Evolutionary conservation across 2,797 vertebrate species (phyloP).

Genomic region (Pyrocephalus nanus): DNA sequence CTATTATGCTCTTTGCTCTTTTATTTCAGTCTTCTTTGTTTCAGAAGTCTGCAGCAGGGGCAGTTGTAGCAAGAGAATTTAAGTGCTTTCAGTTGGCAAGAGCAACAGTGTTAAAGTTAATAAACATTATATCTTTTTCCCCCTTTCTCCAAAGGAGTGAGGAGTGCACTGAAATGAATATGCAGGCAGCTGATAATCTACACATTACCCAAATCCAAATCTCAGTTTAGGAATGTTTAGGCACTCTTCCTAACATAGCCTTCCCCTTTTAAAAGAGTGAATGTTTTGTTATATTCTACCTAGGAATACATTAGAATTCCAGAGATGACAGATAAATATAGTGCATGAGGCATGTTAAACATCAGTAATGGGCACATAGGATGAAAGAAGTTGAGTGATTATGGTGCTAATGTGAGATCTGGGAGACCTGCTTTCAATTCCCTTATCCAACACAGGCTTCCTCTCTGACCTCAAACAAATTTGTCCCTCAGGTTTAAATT

Average conservation of each 20-base stretch:
- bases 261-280: slow-evolving; percentile 21
- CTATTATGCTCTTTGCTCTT: slow-evolving; percentile 8
- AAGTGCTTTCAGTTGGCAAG: slow-evolving; percentile 39
- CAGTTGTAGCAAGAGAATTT: slow-evolving; percentile 33
- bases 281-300: slow-evolving; percentile 38
- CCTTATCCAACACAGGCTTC: not conserved
- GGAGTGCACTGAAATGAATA: slow-evolving; percentile 28
- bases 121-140: slow-evolving; percentile 27
- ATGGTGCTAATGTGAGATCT: not conserved
- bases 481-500: slow-evolving; percentile 13
- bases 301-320: slow-evolving; percentile 48
- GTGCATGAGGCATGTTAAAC: not conserved
- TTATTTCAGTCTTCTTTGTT: slow-evolving; percentile 51
- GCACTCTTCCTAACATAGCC: not conserved
- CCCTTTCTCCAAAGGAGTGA: not conserved
- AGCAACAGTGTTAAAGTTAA: slow-evolving; percentile 31
- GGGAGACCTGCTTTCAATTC: slow-evolving; percentile 26
- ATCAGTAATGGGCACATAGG: not conserved
- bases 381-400: not conserved
- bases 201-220: not conserved
- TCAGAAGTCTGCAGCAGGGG: slow-evolving; percentile 6
- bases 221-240: slow-evolving; percentile 20
- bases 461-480: slow-evolving; percentile 3
- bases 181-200: slow-evolving; percentile 9
- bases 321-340: slow-evolving; percentile 49